A percentile compares a stretch with the other conserved stretches of the same genome.
Conservation (phyloP, 35 echinoderm and acorn worm genomes). For the Heliocidaris tuberculata region DNA sequence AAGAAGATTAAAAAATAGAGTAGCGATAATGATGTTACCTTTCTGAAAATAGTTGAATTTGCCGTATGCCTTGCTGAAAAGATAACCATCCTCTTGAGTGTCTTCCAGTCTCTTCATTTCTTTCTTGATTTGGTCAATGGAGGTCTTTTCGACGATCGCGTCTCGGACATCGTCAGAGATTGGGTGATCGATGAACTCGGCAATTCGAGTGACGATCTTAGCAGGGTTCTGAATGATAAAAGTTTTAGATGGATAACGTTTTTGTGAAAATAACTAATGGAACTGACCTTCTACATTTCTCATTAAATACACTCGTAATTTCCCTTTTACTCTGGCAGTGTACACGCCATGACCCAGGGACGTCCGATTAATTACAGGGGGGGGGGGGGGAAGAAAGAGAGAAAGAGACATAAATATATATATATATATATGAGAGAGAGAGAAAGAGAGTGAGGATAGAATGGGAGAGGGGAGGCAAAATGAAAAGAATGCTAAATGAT, state of each 20-base stretch:
- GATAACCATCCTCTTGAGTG: not conserved
- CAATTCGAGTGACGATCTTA: not conserved
- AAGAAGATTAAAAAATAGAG: not conserved
- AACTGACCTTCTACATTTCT: no score
- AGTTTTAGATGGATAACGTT: not conserved
- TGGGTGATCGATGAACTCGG: constrained; percentile 27
- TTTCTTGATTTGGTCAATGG: not conserved
- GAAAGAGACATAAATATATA: no score
- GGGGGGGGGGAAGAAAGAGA: no score
- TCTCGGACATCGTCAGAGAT: constrained; percentile 21
- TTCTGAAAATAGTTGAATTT: constrained; percentile 20
- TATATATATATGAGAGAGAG: no score
- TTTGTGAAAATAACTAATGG: no score
- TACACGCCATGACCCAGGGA: no score
- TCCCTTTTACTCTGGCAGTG: no score
- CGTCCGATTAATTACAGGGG: no score
- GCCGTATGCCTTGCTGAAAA: constrained; percentile 11
- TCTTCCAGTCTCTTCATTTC: constrained; percentile 31
- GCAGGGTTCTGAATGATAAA: not conserved
- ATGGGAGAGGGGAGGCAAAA: no score
- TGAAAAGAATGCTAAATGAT: no score
- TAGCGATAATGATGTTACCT: not conserved
- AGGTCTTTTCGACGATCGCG: not conserved
- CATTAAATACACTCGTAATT: no score
- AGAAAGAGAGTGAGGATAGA: no score